Conservation (phyloP, 1,140 invertebrate species). For the Mycetomoellerius zeteki region DNA sequence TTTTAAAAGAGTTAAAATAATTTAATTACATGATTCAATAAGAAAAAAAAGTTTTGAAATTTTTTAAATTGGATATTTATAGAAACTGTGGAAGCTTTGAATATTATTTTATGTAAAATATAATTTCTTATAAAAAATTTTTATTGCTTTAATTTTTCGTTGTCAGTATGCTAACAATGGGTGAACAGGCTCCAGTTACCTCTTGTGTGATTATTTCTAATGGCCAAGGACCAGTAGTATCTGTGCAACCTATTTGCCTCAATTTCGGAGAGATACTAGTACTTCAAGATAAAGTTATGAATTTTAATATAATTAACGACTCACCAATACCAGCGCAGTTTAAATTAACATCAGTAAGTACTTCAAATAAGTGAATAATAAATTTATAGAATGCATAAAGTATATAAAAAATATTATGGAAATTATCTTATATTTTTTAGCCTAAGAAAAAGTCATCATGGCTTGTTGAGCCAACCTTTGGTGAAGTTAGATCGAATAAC, state of each 20-base stretch:
- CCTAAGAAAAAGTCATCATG: slow-evolving; percentile 70
- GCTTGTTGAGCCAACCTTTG: slow-evolving; percentile 60
- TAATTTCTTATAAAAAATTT: neutral
- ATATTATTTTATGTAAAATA: slow-evolving; percentile 1
- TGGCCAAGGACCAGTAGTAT: slow-evolving; percentile 85
- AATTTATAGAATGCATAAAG: neutral
- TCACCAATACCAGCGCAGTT: slow-evolving; percentile 85
- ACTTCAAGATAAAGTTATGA: slow-evolving; percentile 74
- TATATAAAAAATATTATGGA: neutral
- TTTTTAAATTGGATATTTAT: neutral
- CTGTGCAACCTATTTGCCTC: slow-evolving; percentile 77
- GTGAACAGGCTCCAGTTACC: slow-evolving; percentile 56
- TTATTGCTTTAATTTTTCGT: neutral
- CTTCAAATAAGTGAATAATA: neutral
- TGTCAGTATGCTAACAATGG: slow-evolving; percentile 78
- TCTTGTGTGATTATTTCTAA: slow-evolving; percentile 81
- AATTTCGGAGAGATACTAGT: slow-evolving; percentile 82
- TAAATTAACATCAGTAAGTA: slow-evolving; percentile 77
- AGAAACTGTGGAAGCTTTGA: neutral
- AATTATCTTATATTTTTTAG: slow-evolving; percentile 50
- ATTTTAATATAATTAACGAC: slow-evolving; percentile 83
- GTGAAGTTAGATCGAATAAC: slow-evolving; percentile 73
- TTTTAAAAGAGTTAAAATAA: neutral
- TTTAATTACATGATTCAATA: slow-evolving; percentile 1
- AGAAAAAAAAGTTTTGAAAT: neutral